Percentiles rank a stretch among this genome's conserved stretches.
These are phyloP conservation scores for Andrena chrysosceles DNA, from an alignment of 2,888 invertebrate genomes.

Conservation along the genomic window DNA sequence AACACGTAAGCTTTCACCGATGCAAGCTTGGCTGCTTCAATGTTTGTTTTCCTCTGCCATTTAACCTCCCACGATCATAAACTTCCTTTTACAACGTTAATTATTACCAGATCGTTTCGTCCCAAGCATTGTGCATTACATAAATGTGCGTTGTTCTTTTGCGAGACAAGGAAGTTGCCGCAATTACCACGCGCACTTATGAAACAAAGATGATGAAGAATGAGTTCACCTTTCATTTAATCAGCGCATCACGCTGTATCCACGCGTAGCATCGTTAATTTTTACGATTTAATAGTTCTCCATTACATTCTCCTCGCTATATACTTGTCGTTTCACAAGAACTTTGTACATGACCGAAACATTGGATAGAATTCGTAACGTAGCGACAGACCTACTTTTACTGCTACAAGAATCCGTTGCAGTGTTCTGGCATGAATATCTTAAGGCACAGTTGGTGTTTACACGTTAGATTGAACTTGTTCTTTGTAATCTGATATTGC, in stretches of 20 bases:
- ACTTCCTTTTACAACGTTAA: slow-evolving; percentile 2
- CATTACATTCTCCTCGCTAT: neutral
- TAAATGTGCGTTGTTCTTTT: neutral
- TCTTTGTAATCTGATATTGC: slow-evolving; percentile 84
- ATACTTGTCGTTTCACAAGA: neutral
- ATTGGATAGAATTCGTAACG: neutral
- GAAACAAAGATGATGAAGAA: neutral
- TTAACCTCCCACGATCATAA: slow-evolving; percentile 47
- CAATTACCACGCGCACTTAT: neutral
- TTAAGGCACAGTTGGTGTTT: slow-evolving; percentile 56
- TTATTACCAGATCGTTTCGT: neutral
- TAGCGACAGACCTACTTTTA: neutral
- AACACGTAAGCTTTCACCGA: slow-evolving; percentile 79
- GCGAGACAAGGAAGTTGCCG: neutral
- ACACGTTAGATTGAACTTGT: slow-evolving; percentile 72
- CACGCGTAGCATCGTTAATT: neutral
- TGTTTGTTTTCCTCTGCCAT: slow-evolving; percentile 55
- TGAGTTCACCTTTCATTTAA: neutral
- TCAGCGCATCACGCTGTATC: neutral
- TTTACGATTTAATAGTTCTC: neutral
- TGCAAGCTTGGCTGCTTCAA: slow-evolving; percentile 37
- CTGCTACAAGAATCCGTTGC: neutral
- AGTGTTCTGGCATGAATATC: slow-evolving; percentile 17
- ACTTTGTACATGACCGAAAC: neutral
- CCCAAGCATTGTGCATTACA: neutral